A percentile compares a stretch with the other conserved stretches of the same genome.
Conservation (phyloP, 2,797 vertebrate genomes). For the Hafferia zeledoni region DNA sequence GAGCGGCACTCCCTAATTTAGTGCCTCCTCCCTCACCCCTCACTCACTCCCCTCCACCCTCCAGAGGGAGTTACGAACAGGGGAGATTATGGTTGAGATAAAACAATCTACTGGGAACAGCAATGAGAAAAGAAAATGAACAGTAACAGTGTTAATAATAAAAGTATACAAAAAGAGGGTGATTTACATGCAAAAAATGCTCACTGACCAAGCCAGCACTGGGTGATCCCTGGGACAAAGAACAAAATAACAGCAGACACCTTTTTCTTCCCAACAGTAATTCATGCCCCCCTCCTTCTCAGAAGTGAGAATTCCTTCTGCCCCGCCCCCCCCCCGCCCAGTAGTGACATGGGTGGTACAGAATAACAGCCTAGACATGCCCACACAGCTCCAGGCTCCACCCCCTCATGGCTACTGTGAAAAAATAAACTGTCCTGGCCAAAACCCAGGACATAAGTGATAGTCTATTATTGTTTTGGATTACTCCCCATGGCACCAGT, state of each 20-base stretch:
- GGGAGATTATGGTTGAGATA: background rate
- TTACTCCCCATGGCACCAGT: background rate
- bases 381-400: background rate
- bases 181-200: background rate
- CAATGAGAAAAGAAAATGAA: background rate
- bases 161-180: background rate
- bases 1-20: background rate
- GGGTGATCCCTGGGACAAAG: background rate
- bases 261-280: background rate
- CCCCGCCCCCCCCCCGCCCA: too few relatives aligned
- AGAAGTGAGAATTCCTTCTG: background rate
- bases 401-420: background rate
- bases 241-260: background rate
- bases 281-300: background rate
- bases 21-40: background rate
- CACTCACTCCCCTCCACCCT: background rate
- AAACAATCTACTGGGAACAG: background rate
- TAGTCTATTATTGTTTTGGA: background rate
- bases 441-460: background rate
- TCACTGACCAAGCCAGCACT: background rate
- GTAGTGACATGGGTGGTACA: background rate
- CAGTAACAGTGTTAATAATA: background rate
- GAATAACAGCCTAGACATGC: background rate
- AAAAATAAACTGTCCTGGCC: background rate
- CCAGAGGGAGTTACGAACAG: background rate